These are phyloP conservation scores for Agrochola litura DNA, from an alignment of 2,888 invertebrate species.

Conservation along the genomic window DNA sequence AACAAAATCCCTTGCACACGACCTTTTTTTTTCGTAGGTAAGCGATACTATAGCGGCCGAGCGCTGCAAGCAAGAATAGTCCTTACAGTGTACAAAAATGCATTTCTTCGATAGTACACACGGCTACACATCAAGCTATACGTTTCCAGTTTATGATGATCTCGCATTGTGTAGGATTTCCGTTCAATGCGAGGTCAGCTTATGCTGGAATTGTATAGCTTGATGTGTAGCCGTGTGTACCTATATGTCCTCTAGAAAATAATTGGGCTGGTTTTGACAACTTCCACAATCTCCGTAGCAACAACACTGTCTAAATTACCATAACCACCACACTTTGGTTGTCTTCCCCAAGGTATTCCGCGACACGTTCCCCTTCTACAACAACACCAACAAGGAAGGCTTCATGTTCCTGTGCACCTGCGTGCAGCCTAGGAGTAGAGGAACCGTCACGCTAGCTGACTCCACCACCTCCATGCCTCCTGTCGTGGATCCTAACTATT, in stretches of 20 bases:
- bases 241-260: not conserved
- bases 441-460: constrained; percentile 91
- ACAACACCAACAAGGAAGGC: constrained; percentile 92
- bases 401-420: constrained; percentile 92
- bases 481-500: constrained; percentile 94
- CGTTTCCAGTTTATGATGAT: too few relatives aligned
- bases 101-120: too few relatives aligned
- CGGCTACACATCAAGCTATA: too few relatives aligned
- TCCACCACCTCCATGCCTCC: constrained; percentile 91
- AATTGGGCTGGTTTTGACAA: not conserved
- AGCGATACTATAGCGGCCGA: too few relatives aligned
- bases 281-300: not conserved
- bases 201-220: too few relatives aligned
- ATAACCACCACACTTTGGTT: not conserved
- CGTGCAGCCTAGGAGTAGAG: constrained; percentile 93
- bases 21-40: too few relatives aligned
- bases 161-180: too few relatives aligned
- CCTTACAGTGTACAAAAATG: too few relatives aligned
- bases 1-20: too few relatives aligned
- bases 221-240: too few relatives aligned
- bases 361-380: constrained; percentile 92
- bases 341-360: constrained; percentile 89
- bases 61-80: too few relatives aligned
- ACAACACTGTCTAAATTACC: not conserved
- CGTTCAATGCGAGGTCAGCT: too few relatives aligned